Evolutionary conservation across 2,888 invertebrate genomes (phyloP), one percentile per base, ranked within the genome.

Genomic region (Caenorhabditis doughertyi): DNA sequence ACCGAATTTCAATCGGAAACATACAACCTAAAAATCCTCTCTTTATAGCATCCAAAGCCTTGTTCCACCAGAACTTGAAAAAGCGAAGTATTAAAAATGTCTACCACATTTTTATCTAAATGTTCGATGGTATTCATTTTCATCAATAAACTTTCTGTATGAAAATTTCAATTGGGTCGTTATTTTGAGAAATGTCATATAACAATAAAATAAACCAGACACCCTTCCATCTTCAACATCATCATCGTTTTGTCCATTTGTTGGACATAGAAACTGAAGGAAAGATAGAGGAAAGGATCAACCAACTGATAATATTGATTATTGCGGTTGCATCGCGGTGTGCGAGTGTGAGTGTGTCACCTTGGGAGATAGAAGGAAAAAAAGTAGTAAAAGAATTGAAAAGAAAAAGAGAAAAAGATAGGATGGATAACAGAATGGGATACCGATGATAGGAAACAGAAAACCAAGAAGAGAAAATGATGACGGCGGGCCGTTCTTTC

Each of bases 251-350:
- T 18, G 21, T 49, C 39, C 4, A 39, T 39, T 18, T 16, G 25
- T 55, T 55, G n/a, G 27, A 55, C 42, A 56, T 42, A 53, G 58
- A 56, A 65, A 53, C 23, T 39, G 55, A 60, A n/a, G 35, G 23
- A 55, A 27, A 51, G 39, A 65, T 29, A 67, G 18, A 56, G 65
- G 47, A 49, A 60, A 35, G 58, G 64, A 64, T 39, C 62, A 49
- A 51, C 35, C 74, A 73, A 73, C 73, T 55, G 73, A 73, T 73
- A 73, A 73, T 73, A 73, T 73, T 73, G 73, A 73, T 73, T 64
- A 64, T 64, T 64, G 73, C 64, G 64, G 64, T 65, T 53, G 64
- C 49, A 32, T 47, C 32, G 47, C 64, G 64, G 53, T 55, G 53
- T 21, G 35, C 44, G 49, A 32, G 47, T 47, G 56, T 29, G 74